These are phyloP conservation scores for Elgaria multicarinata DNA, from an alignment of 2,113 vertebrate species.

Conservation along the genomic window DNA sequence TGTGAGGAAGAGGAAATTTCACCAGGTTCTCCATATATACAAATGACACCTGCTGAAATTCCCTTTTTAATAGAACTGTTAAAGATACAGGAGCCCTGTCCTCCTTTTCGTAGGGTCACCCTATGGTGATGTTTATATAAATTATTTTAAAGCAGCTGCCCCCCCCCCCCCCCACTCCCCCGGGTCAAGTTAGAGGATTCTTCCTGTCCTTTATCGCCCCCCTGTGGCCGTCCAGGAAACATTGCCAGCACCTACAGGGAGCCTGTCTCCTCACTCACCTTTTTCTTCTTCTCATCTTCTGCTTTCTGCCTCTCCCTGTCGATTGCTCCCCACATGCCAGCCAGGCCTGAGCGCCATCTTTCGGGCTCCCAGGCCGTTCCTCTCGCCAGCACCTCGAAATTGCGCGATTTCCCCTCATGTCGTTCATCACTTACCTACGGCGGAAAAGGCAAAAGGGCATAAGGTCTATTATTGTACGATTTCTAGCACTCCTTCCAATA, in stretches of 20 bases:
- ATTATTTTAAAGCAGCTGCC: too few species aligned
- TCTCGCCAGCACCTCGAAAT: constrained; percentile 4
- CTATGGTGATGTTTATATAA: too few species aligned
- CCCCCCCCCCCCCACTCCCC: too few species aligned
- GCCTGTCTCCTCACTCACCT: constrained; percentile 20
- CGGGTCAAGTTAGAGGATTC: neutral
- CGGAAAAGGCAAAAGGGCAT: neutral
- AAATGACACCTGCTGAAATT: too few species aligned
- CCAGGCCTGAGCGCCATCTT: constrained; percentile 28
- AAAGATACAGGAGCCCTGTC: too few species aligned
- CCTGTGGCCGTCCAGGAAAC: neutral
- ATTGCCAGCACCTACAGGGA: neutral
- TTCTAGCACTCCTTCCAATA: neutral
- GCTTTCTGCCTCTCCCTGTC: constrained; percentile 52
- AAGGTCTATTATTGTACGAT: too few species aligned
- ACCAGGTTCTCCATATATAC: too few species aligned
- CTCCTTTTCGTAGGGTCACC: too few species aligned
- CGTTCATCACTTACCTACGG: constrained; percentile 58
- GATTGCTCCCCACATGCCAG: constrained; percentile 34
- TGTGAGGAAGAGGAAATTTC: too few species aligned
- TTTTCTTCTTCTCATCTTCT: constrained; percentile 58
- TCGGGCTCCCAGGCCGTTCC: constrained; percentile 24
- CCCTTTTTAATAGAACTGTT: too few species aligned
- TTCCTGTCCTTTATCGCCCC: neutral
- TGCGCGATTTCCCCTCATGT: constrained; percentile 29